Evolutionary conservation across 1,140 invertebrate species (phyloP).

Genomic region (Drosophila saltans): DNA sequence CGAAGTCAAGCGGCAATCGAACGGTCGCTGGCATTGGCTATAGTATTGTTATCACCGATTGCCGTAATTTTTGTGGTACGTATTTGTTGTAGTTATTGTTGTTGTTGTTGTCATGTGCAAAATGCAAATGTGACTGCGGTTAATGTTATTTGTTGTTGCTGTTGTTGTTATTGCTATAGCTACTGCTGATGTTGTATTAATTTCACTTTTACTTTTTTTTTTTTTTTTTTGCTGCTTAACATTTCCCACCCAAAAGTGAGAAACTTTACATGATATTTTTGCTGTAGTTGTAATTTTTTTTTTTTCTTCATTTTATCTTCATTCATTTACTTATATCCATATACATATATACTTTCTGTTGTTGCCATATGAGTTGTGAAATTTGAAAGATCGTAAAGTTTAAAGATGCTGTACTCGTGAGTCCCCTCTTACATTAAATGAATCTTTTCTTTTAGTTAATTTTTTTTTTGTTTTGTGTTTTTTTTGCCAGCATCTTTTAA

Average conservation of each 20-base stretch:
- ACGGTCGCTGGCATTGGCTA: slow-evolving; percentile 26
- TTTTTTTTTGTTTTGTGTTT: slow-evolving; percentile 37
- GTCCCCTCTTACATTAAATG: slow-evolving; percentile 15
- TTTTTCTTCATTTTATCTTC: slow-evolving; percentile 32
- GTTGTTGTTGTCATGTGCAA: slow-evolving; percentile 60
- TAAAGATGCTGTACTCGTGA: slow-evolving; percentile 48
- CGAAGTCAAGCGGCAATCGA: slow-evolving; percentile 43
- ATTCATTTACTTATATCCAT: slow-evolving; percentile 58
- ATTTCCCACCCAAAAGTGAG: slow-evolving; percentile 79
- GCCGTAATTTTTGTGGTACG: slow-evolving; percentile 33
- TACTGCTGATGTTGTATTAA: slow-evolving; percentile 52
- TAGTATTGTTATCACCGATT: slow-evolving; percentile 59
- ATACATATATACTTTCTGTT: slow-evolving; percentile 41
- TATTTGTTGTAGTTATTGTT: slow-evolving; percentile 18
- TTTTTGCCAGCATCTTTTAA: slow-evolving; percentile 63
- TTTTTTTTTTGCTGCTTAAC: slow-evolving; percentile 57
- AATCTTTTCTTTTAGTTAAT: slow-evolving; percentile 43
- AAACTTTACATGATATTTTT: slow-evolving; percentile 69
- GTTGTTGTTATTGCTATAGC: slow-evolving; percentile 10
- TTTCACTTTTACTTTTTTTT: slow-evolving; percentile 76
- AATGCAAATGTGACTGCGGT: slow-evolving; percentile 69
- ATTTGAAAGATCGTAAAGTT: slow-evolving; percentile 73
- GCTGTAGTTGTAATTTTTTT: slow-evolving; percentile 7
- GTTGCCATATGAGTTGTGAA: slow-evolving; percentile 71
- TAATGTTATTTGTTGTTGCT: slow-evolving; percentile 57